A percentile compares a stretch with the other conserved stretches of the same genome.
These are phyloP conservation scores for Homarus gammarus DNA, from an alignment of 2,888 invertebrate species.

Conservation along the genomic window DNA sequence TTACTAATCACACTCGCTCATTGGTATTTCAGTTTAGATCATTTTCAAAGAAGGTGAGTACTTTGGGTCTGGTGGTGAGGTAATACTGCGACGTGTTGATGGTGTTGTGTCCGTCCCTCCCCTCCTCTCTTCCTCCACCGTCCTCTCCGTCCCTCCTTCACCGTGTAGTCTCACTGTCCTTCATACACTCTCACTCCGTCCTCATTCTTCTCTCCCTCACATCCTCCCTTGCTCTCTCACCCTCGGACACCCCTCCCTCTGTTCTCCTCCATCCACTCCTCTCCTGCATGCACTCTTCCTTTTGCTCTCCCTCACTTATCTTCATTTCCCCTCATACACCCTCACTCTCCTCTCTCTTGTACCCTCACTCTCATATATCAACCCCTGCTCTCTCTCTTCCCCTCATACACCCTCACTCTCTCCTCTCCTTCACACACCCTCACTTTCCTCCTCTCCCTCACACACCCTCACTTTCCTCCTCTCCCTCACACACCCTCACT, in stretches of 20 bases:
- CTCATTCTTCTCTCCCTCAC: conserved; percentile 15
- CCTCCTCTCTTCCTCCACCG: conserved; percentile 14
- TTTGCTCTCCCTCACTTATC: neutral
- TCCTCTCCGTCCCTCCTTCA: conserved; percentile 21
- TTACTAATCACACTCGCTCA: neutral
- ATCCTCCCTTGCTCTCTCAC: conserved; percentile 1
- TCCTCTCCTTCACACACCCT: neutral
- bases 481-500: too few species aligned
- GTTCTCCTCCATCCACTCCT: neutral
- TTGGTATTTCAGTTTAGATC: neutral
- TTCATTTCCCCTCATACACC: neutral
- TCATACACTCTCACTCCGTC: conserved; percentile 20
- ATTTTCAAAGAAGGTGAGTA: neutral
- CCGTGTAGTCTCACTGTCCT: neutral
- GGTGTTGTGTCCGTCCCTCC: neutral
- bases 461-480: too few species aligned
- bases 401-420: too few species aligned
- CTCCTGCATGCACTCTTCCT: neutral
- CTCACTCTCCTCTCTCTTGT: neutral
- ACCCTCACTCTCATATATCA: conserved; percentile 3
- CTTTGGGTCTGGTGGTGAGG: too few species aligned
- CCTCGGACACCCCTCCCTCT: neutral
- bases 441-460: too few species aligned
- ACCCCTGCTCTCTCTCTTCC: neutral
- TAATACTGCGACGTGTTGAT: too few species aligned